A percentile compares a stretch with the other conserved stretches of the same genome.
Conservation (phyloP, 2,888 invertebrate genomes). For the Mechanitis messenoides region DNA sequence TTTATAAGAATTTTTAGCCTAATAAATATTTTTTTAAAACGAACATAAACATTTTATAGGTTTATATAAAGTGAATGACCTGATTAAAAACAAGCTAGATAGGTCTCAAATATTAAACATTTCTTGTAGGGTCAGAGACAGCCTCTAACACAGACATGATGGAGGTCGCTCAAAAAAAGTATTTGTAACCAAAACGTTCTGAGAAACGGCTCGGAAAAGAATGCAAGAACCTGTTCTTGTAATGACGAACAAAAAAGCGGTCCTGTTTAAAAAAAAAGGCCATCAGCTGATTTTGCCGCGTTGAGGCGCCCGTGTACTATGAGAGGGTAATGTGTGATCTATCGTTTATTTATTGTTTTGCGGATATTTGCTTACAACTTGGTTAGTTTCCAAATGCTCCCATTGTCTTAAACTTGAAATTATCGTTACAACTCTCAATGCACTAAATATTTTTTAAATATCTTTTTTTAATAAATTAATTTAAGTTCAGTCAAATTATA, state of each 20-base stretch:
- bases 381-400: not conserved
- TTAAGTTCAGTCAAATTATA: too few species aligned
- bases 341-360: conserved; percentile 3
- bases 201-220: conserved; percentile 38
- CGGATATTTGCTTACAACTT: not conserved
- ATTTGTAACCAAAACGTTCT: conserved; percentile 34
- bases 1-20: too few species aligned
- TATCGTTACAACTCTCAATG: not conserved
- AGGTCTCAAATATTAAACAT: not conserved
- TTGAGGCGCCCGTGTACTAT: conserved; percentile 38
- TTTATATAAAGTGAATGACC: not conserved
- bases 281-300: conserved; percentile 39
- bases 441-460: too few species aligned
- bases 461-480: too few species aligned
- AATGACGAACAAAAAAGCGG: conserved; percentile 35
- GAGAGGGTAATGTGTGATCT: conserved; percentile 14
- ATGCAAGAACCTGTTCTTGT: conserved; percentile 36
- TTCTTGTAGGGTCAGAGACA: not conserved
- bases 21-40: too few species aligned
- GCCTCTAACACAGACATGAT: not conserved
- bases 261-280: conserved; percentile 30
- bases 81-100: not conserved
- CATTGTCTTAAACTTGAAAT: not conserved
- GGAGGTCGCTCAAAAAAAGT: conserved; percentile 27
- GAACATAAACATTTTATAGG: too few species aligned